Evolutionary conservation across 2,888 invertebrate species (phyloP).

Genomic region (Melanchra persicariae): DNA sequence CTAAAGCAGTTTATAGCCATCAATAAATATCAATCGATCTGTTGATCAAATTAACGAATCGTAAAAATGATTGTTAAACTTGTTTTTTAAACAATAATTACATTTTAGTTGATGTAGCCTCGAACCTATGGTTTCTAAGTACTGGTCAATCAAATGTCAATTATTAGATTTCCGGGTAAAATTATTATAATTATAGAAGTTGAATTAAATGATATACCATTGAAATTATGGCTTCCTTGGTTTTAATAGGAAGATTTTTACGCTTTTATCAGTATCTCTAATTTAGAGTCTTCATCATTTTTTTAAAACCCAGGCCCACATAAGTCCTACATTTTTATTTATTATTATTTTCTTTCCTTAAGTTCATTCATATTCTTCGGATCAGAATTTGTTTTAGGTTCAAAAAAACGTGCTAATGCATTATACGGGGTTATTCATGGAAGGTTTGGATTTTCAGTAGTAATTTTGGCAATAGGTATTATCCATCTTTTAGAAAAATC

Average conservation of each 20-base stretch:
- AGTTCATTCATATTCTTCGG: not conserved
- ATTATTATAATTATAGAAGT: constrained; percentile 57
- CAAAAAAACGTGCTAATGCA: not conserved
- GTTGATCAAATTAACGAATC: constrained; percentile 57
- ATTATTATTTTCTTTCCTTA: not conserved
- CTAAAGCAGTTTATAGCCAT: constrained; percentile 45
- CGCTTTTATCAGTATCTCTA: not conserved
- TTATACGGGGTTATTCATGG: not conserved
- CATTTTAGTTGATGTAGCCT: constrained; percentile 59
- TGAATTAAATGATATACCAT: constrained; percentile 39
- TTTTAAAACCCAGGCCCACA: not conserved
- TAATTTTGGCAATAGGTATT: too few species aligned
- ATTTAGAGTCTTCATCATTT: not conserved
- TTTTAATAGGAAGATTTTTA: constrained; percentile 21
- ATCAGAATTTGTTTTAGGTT: not conserved
- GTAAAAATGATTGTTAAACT: constrained; percentile 59
- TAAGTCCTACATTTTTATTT: too few species aligned
- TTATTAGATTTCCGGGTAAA: constrained; percentile 66
- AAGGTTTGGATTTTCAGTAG: not conserved
- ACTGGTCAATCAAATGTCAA: constrained; percentile 68
- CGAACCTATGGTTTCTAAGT: constrained; percentile 58
- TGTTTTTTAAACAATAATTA: constrained; percentile 64
- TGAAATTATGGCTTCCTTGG: constrained; percentile 28
- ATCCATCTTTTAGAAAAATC: too few species aligned
- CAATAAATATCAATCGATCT: constrained; percentile 54